These are phyloP conservation scores for Pristionchus entomophagus DNA, from an alignment of 2,888 invertebrate species.

Conservation along the genomic window DNA sequence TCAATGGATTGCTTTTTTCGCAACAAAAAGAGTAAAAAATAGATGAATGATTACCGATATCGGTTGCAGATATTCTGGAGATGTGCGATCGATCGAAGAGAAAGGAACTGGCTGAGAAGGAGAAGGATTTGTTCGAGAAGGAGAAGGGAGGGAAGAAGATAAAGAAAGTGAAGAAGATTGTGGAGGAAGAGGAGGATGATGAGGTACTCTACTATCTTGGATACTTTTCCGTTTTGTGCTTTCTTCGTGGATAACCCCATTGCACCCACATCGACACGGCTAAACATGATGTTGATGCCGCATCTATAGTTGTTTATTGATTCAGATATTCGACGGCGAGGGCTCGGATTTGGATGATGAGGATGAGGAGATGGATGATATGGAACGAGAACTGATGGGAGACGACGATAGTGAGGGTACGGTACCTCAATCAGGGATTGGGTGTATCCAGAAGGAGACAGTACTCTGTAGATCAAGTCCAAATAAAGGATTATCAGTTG, in stretches of 20 bases:
- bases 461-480: no score
- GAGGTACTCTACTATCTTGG: not conserved
- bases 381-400: slow-evolving; percentile 45
- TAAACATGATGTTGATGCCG: no score
- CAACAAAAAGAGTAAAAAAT: not conserved
- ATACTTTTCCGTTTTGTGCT: not conserved
- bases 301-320: not conserved
- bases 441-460: no score
- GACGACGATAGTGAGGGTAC: slow-evolving; percentile 44
- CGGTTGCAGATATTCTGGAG: slow-evolving; percentile 43
- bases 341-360: slow-evolving; percentile 48
- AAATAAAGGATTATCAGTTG: not conserved
- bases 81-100: slow-evolving; percentile 47
- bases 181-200: slow-evolving; percentile 10
- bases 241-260: not conserved
- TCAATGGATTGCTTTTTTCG: no score
- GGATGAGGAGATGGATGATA: slow-evolving; percentile 54
- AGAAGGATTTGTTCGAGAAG: slow-evolving; percentile 2
- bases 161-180: slow-evolving; percentile 6
- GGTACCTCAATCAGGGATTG: no score
- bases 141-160: slow-evolving; percentile 29
- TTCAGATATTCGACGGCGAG: slow-evolving; percentile 30
- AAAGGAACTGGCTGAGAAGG: slow-evolving; percentile 28
- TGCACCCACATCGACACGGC: no score
- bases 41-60: not conserved